A percentile compares a stretch with the other conserved stretches of the same genome.
These are phyloP conservation scores for Chaitophorus viminalis DNA, from an alignment of 2,888 invertebrate species.

Conservation along the genomic window DNA sequence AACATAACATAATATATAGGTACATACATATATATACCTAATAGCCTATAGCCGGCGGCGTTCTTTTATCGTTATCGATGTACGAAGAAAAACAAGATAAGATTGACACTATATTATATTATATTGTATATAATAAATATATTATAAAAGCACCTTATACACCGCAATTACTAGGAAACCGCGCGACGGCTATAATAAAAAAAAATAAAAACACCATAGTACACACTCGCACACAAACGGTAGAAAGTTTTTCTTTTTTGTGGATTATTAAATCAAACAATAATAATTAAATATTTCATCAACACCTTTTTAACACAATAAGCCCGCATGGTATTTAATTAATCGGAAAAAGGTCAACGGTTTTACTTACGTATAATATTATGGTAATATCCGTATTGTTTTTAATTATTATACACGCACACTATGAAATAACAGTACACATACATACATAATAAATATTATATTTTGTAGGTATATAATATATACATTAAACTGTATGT, in stretches of 20 bases:
- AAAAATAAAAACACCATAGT: background rate
- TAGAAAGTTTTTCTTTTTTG: constrained; percentile 36
- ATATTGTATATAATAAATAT: no score
- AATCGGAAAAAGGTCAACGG: constrained; percentile 50
- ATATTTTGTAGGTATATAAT: background rate
- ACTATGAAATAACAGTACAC: no score
- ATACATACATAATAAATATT: background rate
- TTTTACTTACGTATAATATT: constrained; percentile 40
- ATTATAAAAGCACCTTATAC: constrained; percentile 36
- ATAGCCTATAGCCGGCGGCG: no score
- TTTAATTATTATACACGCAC: background rate
- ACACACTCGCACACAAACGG: background rate
- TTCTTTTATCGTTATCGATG: constrained; percentile 57
- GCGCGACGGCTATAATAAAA: background rate
- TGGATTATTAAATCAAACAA: constrained; percentile 50
- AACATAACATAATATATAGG: no score
- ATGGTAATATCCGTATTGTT: background rate
- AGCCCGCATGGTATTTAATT: constrained; percentile 57
- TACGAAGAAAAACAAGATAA: constrained; percentile 57
- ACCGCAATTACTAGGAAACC: constrained; percentile 47
- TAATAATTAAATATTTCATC: constrained; percentile 47
- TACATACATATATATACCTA: no score
- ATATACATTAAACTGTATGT: background rate
- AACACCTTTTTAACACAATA: constrained; percentile 48
- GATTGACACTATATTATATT: no score